A percentile compares a stretch with the other conserved stretches of the same genome.
Evolutionary conservation across 1,140 invertebrate species (phyloP).

Genomic region (Rhagoletis pomonella): DNA sequence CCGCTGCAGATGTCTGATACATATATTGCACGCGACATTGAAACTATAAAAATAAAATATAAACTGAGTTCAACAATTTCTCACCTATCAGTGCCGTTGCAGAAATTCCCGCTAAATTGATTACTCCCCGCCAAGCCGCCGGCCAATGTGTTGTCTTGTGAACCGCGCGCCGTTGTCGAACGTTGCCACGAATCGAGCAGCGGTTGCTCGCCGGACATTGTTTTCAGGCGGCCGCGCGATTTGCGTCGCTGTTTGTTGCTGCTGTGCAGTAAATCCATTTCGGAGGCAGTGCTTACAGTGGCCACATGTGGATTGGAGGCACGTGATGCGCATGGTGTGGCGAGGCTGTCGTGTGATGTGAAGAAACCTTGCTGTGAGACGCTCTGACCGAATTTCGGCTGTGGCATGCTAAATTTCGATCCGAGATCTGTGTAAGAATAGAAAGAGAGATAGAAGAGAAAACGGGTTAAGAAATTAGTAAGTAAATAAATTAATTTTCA

Average conservation of each 20-base stretch:
- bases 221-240: conserved; percentile 81
- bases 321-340: conserved; percentile 77
- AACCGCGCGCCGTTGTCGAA: conserved; percentile 66
- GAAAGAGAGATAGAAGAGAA: background rate
- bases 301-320: conserved; percentile 77
- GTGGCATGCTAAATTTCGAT: conserved; percentile 80
- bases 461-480: background rate
- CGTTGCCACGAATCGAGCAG: conserved; percentile 72
- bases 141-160: conserved; percentile 72
- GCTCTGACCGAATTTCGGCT: conserved; percentile 75
- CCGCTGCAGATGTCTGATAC: too few relatives aligned
- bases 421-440: conserved; percentile 77
- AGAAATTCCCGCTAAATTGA: conserved; percentile 72
- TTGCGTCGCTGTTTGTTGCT: conserved; percentile 78
- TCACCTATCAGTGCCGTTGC: conserved; percentile 74
- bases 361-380: conserved; percentile 79
- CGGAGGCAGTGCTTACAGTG: conserved; percentile 80
- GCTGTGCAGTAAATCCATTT: conserved; percentile 81
- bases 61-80: conserved; percentile 10
- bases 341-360: conserved; percentile 83
- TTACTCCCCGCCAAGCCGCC: conserved; percentile 63
- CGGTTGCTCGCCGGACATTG: conserved; percentile 68
- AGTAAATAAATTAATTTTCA: too few relatives aligned
- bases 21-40: too few relatives aligned
- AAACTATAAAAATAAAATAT: too few relatives aligned